A percentile compares a stretch with the other conserved stretches of the same genome.
These are phyloP conservation scores for Henricia sp. DNA, from an alignment of 53 echinoderm and acorn worm genomes.

Conservation along the genomic window DNA sequence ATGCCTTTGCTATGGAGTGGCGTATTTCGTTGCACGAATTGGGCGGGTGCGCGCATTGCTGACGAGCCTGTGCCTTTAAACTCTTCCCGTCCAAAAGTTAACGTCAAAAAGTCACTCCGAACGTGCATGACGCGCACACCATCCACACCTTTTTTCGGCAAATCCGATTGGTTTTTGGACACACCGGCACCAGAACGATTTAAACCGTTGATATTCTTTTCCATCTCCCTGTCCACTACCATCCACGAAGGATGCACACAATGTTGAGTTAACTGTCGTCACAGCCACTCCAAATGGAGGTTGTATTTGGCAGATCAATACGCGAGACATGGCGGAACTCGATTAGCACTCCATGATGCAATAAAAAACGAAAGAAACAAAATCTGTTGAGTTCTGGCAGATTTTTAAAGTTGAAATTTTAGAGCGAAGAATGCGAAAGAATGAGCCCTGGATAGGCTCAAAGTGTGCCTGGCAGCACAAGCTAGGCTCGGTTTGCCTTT, in stretches of 20 bases:
- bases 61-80: no score
- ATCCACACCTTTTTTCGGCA: slow-evolving; percentile 52
- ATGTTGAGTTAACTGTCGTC: slow-evolving; percentile 35
- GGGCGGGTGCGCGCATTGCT: no score
- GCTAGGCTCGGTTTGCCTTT: slow-evolving; percentile 15
- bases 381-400: slow-evolving; percentile 49
- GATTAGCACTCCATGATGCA: slow-evolving; percentile 76
- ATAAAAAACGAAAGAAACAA: slow-evolving; percentile 56
- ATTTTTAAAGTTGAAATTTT: slow-evolving; percentile 38
- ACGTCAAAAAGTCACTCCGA: no score
- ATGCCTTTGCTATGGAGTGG: no score
- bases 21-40: no score
- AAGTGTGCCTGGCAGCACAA: slow-evolving; percentile 70
- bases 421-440: slow-evolving; percentile 29
- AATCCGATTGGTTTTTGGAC: slow-evolving; percentile 46
- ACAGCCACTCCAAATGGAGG: slow-evolving; percentile 63
- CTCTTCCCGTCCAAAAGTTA: no score
- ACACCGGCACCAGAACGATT: slow-evolving; percentile 35
- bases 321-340: slow-evolving; percentile 55
- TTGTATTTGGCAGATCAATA: slow-evolving; percentile 29
- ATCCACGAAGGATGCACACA: slow-evolving; percentile 50
- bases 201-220: slow-evolving; percentile 63
- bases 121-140: no score
- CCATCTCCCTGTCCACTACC: slow-evolving; percentile 70
- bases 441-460: slow-evolving; percentile 52